Conservation (phyloP, 2,797 vertebrate species). For the Argya squamiceps region DNA sequence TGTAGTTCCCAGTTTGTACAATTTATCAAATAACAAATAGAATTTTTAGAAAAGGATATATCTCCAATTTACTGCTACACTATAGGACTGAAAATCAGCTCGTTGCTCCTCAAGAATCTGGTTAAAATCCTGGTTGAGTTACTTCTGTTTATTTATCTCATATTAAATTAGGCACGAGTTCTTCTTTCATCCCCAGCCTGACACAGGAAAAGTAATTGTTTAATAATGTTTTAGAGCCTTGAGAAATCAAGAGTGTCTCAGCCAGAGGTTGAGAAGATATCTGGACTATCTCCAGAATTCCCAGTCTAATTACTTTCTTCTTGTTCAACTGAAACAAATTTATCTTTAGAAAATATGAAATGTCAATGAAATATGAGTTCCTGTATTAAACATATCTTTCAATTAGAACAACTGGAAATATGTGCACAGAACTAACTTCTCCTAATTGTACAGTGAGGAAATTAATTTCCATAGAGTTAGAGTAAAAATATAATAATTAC, state of each 20-base stretch:
- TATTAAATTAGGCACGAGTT: constrained; percentile 36
- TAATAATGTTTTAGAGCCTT: constrained; percentile 29
- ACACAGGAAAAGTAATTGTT: constrained; percentile 32
- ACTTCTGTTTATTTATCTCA: constrained; percentile 47
- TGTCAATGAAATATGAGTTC: constrained; percentile 14
- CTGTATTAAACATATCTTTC: constrained; percentile 34
- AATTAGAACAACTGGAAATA: constrained; percentile 54
- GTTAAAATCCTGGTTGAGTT: constrained; percentile 43
- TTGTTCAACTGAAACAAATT: constrained; percentile 15
- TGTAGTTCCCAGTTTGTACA: background rate
- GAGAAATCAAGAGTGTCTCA: constrained; percentile 41
- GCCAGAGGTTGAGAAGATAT: constrained; percentile 59
- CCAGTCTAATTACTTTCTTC: constrained; percentile 56
- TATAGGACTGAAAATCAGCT: background rate
- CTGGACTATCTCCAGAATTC: constrained; percentile 67
- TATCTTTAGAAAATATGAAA: constrained; percentile 57
- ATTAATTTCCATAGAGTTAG: constrained; percentile 29
- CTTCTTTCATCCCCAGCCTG: background rate
- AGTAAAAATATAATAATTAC: constrained; percentile 7
- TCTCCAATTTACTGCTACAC: background rate
- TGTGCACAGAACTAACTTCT: background rate
- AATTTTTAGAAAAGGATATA: background rate
- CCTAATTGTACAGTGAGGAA: constrained; percentile 23
- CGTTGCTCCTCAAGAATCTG: background rate
- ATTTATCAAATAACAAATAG: background rate